Base-by-base conservation (phyloP, 2,888 invertebrate species). In the Hoplodrina blanda region DNA sequence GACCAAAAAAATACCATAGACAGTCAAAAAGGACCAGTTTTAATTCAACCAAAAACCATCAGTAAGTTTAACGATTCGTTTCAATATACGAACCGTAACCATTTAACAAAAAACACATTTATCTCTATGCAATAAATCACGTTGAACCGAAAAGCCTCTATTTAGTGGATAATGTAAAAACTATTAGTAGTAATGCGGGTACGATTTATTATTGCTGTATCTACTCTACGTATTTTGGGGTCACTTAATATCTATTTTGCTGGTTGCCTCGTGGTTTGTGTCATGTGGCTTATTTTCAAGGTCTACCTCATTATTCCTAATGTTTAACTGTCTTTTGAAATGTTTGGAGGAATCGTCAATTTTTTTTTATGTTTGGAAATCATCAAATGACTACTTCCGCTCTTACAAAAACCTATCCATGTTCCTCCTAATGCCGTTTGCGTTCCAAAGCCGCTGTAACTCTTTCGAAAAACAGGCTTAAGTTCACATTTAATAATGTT, bases 141-240 rank as follows among this genome's bases (percentile, higher is more conserved):
- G 41, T 41, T 59, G 61, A 68, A 56, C 53, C 64, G 49, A 67
- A 76, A 61, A 70, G 76, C 81, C 81, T 72, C 70, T 80, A 83
- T 83, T 83, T 83, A 83, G 74, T 62, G 62, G 83, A 64, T 79
- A 69, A 79, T 79, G 66, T 69, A 73, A 73, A 73, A 79, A 76
- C 78, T 84, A 78, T 77, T 80, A 80, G 74, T 30, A 15, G 30
- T 65, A 71, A 86, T 86, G 87, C 87, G 87, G 87, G 87, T 67
- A 63, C 55, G 69, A 87, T 87, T 87, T 86, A 87, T 85, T 66
- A 53, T 4, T 59, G 57, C 56, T 61, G 53, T 82, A 81, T 84
- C 73, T 69, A 76, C 57, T 84, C 72, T 69, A 76, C 57, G 56
- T 57, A 59, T 62, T 79, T 85, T 79, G 56, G 69, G 84, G 84